A percentile compares a stretch with the other conserved stretches of the same genome.
These are phyloP conservation scores for Drosophila arizonae DNA, from an alignment of 1,140 invertebrate species.

Conservation along the genomic window DNA sequence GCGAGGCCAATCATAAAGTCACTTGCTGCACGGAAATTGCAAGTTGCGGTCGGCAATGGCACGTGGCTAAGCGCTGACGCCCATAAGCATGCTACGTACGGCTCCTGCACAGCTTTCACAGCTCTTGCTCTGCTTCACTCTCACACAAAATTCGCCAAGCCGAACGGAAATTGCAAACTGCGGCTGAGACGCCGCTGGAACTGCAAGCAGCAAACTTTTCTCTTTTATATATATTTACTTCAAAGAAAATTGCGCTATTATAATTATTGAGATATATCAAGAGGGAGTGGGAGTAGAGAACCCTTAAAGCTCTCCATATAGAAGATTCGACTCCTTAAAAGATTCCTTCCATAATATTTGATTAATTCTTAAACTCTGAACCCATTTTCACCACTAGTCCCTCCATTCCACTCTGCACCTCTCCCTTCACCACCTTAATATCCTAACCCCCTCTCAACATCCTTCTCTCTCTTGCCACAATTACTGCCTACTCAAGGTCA, in stretches of 20 bases:
- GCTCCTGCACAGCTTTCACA: neutral
- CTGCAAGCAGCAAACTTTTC: slow-evolving; percentile 25
- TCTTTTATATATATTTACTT: slow-evolving; percentile 53
- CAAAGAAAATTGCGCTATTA: slow-evolving; percentile 33
- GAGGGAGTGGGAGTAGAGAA: neutral
- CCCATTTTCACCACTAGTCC: too few relatives aligned
- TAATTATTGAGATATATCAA: slow-evolving; percentile 46
- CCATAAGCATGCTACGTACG: slow-evolving; percentile 11
- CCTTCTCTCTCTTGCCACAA: too few relatives aligned
- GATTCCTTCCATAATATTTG: too few relatives aligned
- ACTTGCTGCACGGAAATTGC: slow-evolving; percentile 73
- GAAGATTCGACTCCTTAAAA: too few relatives aligned
- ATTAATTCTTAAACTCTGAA: too few relatives aligned
- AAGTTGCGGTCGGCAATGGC: slow-evolving; percentile 65
- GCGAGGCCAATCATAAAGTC: slow-evolving; percentile 74
- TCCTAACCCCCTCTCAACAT: too few relatives aligned
- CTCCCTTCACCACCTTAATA: too few relatives aligned
- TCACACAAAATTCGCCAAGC: slow-evolving; percentile 16
- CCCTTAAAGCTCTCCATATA: neutral
- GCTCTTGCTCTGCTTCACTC: neutral
- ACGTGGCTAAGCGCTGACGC: slow-evolving; percentile 35
- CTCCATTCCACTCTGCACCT: too few relatives aligned
- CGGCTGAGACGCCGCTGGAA: slow-evolving; percentile 21
- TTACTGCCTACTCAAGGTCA: too few relatives aligned
- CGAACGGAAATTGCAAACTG: slow-evolving; percentile 71